phyloP scores from a whole-genome alignment of 2,113 vertebrate species.

The Ursus arctos region DNA sequence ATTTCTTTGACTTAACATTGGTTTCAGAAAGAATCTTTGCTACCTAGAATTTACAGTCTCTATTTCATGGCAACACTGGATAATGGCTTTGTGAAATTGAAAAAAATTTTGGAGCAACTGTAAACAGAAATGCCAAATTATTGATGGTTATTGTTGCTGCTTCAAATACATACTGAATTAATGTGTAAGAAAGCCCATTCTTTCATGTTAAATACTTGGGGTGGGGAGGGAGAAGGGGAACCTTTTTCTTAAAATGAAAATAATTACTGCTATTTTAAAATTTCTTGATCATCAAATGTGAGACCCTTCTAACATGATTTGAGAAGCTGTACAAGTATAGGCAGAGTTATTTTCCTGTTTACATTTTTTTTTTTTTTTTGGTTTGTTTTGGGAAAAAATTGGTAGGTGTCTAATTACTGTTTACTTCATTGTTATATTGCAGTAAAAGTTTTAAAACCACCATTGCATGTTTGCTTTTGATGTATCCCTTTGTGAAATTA shows the following conservation, averaged over 20 bases:
- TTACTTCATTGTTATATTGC: constrained; percentile 88
- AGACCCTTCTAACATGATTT: constrained; percentile 83
- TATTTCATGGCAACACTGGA: constrained; percentile 91
- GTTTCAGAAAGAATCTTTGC: constrained; percentile 88
- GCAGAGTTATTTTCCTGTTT: constrained; percentile 85
- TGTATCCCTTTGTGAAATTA: constrained; percentile 86
- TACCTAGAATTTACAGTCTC: constrained; percentile 86
- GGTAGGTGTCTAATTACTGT: constrained; percentile 87
- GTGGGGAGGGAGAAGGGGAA: constrained; percentile 59
- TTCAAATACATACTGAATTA: constrained; percentile 86
- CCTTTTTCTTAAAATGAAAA: constrained; percentile 84
- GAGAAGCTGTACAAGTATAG: constrained; percentile 83
- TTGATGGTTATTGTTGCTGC: constrained; percentile 86
- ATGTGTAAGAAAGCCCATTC: constrained; percentile 82
- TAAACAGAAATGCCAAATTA: constrained; percentile 88
- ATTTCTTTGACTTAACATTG: constrained; percentile 85
- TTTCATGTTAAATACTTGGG: constrained; percentile 84
- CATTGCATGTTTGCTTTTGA: constrained; percentile 93
- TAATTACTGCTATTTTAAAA: constrained; percentile 86
- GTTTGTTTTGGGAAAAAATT: constrained; percentile 76
- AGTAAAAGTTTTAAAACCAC: constrained; percentile 90
- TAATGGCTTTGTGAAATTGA: constrained; percentile 88
- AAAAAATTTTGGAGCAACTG: constrained; percentile 84
- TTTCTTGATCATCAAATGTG: constrained; percentile 85
- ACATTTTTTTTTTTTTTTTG: constrained; percentile 78